Conservation (phyloP, 1,140 invertebrate species). For the Cotesia glomerata region DNA sequence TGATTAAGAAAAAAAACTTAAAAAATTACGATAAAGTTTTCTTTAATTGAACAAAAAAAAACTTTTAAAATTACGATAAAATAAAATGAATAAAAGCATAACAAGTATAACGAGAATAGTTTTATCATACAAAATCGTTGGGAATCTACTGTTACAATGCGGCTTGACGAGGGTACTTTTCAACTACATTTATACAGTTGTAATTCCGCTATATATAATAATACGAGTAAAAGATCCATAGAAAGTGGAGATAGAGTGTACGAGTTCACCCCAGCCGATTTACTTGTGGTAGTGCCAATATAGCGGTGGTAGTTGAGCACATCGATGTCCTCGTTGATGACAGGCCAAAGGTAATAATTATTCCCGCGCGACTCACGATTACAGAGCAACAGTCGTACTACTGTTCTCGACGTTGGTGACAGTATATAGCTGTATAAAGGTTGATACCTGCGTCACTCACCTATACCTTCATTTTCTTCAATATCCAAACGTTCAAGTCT, state of each 20-base stretch:
- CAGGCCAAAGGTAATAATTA: conserved; percentile 59
- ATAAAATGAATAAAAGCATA: conserved; percentile 28
- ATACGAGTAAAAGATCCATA: background rate
- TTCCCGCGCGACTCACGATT: conserved; percentile 62
- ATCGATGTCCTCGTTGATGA: conserved; percentile 61
- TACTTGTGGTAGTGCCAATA: background rate
- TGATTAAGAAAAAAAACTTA: too few relatives aligned
- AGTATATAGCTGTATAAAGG: conserved; percentile 10
- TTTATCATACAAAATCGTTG: conserved; percentile 47
- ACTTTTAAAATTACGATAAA: background rate
- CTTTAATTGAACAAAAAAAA: too few relatives aligned
- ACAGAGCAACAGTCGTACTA: conserved; percentile 55
- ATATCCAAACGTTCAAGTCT: conserved; percentile 3
- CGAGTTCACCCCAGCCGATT: conserved; percentile 13
- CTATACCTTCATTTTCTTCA: conserved; percentile 35
- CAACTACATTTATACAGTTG: conserved; percentile 23
- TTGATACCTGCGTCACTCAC: conserved; percentile 24
- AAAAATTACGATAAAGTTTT: too few relatives aligned
- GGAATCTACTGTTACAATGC: conserved; percentile 38
- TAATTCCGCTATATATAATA: conserved; percentile 24
- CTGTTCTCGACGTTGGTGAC: conserved; percentile 43
- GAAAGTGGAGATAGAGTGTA: background rate
- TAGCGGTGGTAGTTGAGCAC: conserved; percentile 24
- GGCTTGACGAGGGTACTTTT: conserved; percentile 40
- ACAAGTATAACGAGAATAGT: conserved; percentile 32